Evolutionary conservation across 1,140 invertebrate genomes (phyloP).

Genomic region (Danaus plexippus): DNA sequence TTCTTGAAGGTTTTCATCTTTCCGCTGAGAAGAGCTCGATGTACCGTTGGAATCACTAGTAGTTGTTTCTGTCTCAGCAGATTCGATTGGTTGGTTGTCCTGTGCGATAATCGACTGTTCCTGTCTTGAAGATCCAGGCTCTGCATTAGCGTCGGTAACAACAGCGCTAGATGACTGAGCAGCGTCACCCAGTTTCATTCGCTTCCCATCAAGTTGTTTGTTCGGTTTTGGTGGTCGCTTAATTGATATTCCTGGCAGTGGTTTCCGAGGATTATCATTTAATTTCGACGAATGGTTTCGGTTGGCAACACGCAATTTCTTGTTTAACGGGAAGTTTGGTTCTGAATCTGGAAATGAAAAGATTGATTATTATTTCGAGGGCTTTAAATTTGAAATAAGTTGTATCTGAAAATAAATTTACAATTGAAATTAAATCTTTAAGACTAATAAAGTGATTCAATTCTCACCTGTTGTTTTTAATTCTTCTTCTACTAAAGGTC

Average conservation of each 20-base stretch:
- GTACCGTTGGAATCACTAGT: too few relatives aligned
- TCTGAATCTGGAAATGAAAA: slow-evolving; percentile 4
- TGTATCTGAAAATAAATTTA: slow-evolving; percentile 1
- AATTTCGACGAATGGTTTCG: background rate
- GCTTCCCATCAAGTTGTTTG: background rate
- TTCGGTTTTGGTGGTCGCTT: background rate
- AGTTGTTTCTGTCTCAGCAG: background rate
- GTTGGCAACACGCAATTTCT: background rate
- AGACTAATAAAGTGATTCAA: slow-evolving; percentile 5
- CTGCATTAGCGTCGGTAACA: background rate
- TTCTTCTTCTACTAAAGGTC: slow-evolving; percentile 4
- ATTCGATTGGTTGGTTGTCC: background rate
- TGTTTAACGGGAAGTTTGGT: background rate
- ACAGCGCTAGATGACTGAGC: background rate
- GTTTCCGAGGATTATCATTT: slow-evolving; percentile 2
- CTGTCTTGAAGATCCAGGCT: background rate
- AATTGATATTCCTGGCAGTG: background rate
- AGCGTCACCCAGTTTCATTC: background rate
- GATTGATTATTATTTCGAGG: background rate
- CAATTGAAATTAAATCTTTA: slow-evolving; percentile 1
- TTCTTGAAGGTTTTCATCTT: too few relatives aligned
- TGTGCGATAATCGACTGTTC: slow-evolving; percentile 2
- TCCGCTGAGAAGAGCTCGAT: too few relatives aligned
- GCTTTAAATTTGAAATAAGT: slow-evolving; percentile 5
- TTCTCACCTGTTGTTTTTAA: slow-evolving; percentile 3